These are phyloP conservation scores for Bothrops jararaca DNA, from an alignment of 2,113 vertebrate species.

Conservation along the genomic window DNA sequence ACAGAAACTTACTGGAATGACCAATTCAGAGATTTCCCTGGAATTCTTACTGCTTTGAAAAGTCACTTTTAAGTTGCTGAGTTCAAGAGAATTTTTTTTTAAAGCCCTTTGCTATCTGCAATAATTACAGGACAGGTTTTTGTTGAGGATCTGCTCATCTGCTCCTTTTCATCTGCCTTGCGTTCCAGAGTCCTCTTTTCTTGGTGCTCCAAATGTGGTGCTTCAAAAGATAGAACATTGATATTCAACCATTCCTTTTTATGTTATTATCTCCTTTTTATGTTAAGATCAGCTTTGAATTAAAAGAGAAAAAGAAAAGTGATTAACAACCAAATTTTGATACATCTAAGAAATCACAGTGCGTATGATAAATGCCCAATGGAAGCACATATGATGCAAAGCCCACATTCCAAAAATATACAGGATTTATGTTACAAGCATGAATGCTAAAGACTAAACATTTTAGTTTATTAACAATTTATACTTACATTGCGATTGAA, in stretches of 20 bases:
- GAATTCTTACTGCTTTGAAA: conserved; percentile 39
- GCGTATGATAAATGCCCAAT: background rate
- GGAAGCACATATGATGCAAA: background rate
- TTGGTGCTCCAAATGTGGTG: background rate
- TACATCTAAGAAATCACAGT: background rate
- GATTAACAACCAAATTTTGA: background rate
- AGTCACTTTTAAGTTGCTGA: conserved; percentile 42
- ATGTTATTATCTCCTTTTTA: background rate
- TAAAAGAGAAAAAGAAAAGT: background rate
- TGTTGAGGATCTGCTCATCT: too few species aligned
- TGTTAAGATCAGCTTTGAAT: background rate
- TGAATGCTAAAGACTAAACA: background rate
- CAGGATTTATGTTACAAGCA: background rate
- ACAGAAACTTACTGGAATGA: conserved; percentile 65
- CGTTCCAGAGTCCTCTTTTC: background rate
- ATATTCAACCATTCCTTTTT: background rate
- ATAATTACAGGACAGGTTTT: background rate
- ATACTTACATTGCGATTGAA: background rate
- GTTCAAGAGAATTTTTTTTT: conserved; percentile 12
- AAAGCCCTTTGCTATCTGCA: rapidly evolving
- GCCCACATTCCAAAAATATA: background rate
- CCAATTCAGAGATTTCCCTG: conserved; percentile 59
- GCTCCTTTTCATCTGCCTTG: background rate
- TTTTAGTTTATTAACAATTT: background rate
- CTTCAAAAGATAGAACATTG: too few species aligned